Evolutionary conservation across 2,888 invertebrate genomes (phyloP).

Genomic region (Leptogaster cylindrica): DNA sequence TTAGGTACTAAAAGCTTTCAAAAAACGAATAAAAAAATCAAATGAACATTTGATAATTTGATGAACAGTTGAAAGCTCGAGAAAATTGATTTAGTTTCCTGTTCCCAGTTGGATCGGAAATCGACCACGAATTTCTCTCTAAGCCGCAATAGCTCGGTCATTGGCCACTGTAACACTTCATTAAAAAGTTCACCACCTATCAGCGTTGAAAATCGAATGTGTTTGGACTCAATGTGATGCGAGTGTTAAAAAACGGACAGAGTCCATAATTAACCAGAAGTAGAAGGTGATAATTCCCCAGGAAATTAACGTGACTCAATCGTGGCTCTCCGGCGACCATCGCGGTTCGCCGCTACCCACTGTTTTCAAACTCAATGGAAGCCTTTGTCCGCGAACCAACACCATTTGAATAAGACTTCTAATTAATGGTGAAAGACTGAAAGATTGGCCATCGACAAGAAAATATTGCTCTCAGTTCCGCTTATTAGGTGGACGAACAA

Average conservation of each 20-base stretch:
- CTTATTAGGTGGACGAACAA: slow-evolving; percentile 14
- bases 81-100: neutral
- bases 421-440: slow-evolving; percentile 39
- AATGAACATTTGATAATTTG: no score
- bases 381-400: neutral
- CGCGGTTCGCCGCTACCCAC: slow-evolving; percentile 9
- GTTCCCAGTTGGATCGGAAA: neutral
- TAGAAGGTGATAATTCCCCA: neutral
- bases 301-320: neutral
- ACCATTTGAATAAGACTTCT: slow-evolving; percentile 38
- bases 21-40: no score
- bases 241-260: neutral
- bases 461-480: slow-evolving; percentile 21
- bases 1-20: no score
- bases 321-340: neutral
- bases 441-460: slow-evolving; percentile 34
- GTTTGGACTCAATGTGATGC: slow-evolving; percentile 3
- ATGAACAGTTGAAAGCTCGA: neutral
- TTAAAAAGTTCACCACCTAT: slow-evolving; percentile 32
- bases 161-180: neutral
- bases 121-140: neutral
- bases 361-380: slow-evolving; percentile 5
- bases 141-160: slow-evolving; percentile 11
- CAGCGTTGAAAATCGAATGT: slow-evolving; percentile 38
- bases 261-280: slow-evolving; percentile 12